phyloP scores from a whole-genome alignment of 1,140 invertebrate genomes.

The Ceratosolen fusciceps region DNA sequence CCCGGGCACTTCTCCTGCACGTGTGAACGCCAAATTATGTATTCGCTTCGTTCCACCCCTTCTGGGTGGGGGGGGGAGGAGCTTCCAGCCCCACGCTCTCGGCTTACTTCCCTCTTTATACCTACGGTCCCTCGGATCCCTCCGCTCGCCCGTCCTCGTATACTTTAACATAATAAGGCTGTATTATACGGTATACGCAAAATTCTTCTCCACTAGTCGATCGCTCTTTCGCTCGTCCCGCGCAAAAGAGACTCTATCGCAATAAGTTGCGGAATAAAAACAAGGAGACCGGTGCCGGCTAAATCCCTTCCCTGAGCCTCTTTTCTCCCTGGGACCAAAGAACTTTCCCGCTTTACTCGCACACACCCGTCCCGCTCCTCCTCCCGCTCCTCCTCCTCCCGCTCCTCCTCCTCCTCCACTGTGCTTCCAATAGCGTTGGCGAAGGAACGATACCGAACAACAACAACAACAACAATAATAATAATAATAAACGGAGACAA shows the following conservation, averaged over 20 bases:
- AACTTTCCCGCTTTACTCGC: constrained; percentile 38
- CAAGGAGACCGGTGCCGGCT: not conserved
- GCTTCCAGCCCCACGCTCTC: not conserved
- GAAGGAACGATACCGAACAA: not conserved
- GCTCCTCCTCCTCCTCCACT: constrained; percentile 1
- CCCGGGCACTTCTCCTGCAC: constrained; percentile 37
- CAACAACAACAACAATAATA: too few species aligned
- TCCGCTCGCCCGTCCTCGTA: constrained; percentile 51
- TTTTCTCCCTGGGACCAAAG: constrained; percentile 8
- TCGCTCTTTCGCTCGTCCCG: constrained; percentile 9
- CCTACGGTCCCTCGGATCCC: constrained; percentile 44
- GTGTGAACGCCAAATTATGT: constrained; percentile 61
- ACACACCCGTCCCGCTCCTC: too few species aligned
- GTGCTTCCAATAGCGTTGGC: not conserved
- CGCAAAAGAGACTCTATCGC: constrained; percentile 14
- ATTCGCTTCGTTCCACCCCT: constrained; percentile 43
- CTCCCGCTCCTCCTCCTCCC: not conserved
- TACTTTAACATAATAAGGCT: constrained; percentile 68
- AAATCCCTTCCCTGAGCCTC: constrained; percentile 16
- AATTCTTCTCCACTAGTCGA: constrained; percentile 57
- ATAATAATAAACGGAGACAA: not conserved
- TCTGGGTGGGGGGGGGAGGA: too few species aligned
- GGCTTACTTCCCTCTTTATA: not conserved
- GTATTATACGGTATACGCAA: constrained; percentile 67
- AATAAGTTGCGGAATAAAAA: not conserved